Conservation (phyloP, 2,888 invertebrate genomes). For the Ichneumon xanthorius region DNA sequence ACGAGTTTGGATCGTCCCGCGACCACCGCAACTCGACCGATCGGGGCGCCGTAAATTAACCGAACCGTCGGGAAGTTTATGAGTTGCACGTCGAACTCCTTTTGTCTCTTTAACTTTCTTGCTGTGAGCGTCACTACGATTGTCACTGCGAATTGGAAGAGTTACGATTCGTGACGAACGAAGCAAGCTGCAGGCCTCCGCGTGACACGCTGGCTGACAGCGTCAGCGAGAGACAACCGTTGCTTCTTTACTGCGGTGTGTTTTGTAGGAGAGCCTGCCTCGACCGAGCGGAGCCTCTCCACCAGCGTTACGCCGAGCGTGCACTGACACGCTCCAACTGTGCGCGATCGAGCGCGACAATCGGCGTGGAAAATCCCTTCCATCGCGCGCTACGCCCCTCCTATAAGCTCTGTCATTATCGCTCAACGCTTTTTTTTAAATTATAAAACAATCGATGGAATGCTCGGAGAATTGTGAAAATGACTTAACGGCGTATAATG, state of each 20-base stretch:
- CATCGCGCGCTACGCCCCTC: slow-evolving; percentile 30
- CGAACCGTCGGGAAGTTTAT: no score
- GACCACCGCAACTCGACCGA: no score
- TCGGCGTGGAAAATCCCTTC: slow-evolving; percentile 8
- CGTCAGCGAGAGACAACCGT: slow-evolving; percentile 77
- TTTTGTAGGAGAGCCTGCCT: slow-evolving; percentile 72
- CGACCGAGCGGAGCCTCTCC: slow-evolving; percentile 53
- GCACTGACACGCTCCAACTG: slow-evolving; percentile 41
- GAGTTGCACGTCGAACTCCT: no score
- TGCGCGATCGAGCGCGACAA: slow-evolving; percentile 15
- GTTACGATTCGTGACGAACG: background rate
- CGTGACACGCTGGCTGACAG: slow-evolving; percentile 27
- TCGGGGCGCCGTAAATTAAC: no score
- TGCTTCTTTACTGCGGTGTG: slow-evolving; percentile 77
- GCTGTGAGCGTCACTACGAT: background rate
- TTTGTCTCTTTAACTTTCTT: no score
- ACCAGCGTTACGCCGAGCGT: slow-evolving; percentile 59
- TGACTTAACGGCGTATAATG: background rate
- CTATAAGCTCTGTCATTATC: background rate
- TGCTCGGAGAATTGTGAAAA: background rate
- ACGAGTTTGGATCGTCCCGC: no score
- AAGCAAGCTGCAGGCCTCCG: background rate
- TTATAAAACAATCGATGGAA: background rate
- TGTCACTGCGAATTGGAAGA: background rate
- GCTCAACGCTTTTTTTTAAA: background rate